Base-by-base conservation (phyloP, 2,797 vertebrate genomes). In the Sparidentex hasta region DNA sequence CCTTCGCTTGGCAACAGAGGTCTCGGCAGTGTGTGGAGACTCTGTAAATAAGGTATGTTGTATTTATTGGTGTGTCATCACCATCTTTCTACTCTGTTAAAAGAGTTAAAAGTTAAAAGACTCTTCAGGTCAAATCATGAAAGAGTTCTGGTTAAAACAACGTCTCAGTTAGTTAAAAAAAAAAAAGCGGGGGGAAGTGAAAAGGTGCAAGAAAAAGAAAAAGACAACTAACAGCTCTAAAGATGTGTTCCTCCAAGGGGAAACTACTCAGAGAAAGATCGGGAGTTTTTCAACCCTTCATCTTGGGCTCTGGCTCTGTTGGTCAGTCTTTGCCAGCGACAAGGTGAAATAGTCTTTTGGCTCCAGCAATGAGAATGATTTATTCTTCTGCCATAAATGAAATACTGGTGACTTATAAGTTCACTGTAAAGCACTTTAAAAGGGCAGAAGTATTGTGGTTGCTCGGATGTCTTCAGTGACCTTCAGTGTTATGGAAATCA, bases 401-500 rank as follows among this genome's bases (percentile, higher is more conserved):
- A 33, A 48, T 41, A 44, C 29, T 27, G 33, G 54, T 56, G 23
- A 61, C 9, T 47, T 25, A 27, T 1, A 12, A 46, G 50, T 27
- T 76, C 38, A 33, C 52, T 48, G 9, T 47, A 7, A 69, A 65
- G 27, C 33, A 29, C 50, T 56, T 70, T 25, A 46, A 68, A 61
- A 47, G 14, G 18, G 7, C 13, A 47, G 7, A 59, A 4, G 7
- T 16, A 17, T 33, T 67, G 41, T 65, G 25, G 71, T 63, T 81
- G n/a, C 51, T 68, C 25, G 38, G 18, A 68, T 55, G 64, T 58
- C 80, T 52, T 73, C 46, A 33, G 0, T 76, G 74, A 87, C 80
- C 64, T 72, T 85, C 57, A 18, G 58, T 55, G 51, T 74, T 80
- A 76, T 76, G 59, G 58, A 82, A 77, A 86, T 82, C 71, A 33